Percentiles rank a stretch among this genome's conserved stretches.
These are phyloP conservation scores for Galagoides demidoff DNA, from an alignment of 2,797 vertebrate species.

Conservation along the genomic window DNA sequence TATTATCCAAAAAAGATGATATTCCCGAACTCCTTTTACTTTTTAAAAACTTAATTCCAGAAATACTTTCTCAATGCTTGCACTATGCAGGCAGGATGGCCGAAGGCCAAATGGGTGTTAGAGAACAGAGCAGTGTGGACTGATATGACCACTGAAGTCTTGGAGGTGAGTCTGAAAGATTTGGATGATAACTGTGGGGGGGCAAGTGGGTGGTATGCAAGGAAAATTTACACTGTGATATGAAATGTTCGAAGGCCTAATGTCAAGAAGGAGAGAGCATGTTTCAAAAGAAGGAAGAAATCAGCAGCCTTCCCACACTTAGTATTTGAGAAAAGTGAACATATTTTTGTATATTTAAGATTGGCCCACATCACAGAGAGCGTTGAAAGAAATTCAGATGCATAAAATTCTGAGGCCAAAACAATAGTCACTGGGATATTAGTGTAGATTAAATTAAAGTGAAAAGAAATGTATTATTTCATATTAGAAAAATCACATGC, in stretches of 20 bases:
- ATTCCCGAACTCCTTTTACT: background rate
- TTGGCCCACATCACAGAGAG: background rate
- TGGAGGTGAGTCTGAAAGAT: background rate
- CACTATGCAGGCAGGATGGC: background rate
- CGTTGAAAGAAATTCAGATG: background rate
- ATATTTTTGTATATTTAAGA: background rate
- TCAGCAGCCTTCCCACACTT: background rate
- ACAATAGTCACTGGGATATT: background rate
- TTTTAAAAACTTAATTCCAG: background rate
- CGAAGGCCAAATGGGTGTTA: background rate
- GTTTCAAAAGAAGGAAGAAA: background rate
- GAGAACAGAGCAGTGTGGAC: background rate
- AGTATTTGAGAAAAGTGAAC: background rate
- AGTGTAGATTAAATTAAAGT: background rate
- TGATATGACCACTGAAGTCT: too few species aligned
- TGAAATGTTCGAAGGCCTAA: background rate
- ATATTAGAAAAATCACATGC: background rate
- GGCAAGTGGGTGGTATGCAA: fast-evolving
- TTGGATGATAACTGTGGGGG: background rate
- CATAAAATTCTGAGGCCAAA: background rate
- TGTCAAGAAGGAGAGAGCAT: background rate
- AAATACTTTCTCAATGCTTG: background rate
- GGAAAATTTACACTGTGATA: background rate
- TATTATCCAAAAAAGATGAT: background rate
- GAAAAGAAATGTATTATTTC: background rate